Conservation (phyloP, 2,797 vertebrate species). For the Gymnodraco acuticeps region DNA sequence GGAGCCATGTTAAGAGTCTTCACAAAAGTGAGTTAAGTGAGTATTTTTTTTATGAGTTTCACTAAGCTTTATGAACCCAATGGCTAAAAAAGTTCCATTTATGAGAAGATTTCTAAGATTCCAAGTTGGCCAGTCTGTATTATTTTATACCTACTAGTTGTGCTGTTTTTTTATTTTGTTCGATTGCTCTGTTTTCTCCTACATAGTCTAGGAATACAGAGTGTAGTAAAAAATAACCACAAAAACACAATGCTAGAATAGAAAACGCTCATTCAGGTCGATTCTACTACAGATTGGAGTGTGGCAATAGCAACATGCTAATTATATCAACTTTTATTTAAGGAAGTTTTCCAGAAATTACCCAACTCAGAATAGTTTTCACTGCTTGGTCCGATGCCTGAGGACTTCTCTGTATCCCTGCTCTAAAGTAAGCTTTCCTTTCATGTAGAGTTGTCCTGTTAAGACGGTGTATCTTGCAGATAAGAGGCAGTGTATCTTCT, state of each 20-base stretch:
- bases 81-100: background rate
- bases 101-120: background rate
- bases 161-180: no score
- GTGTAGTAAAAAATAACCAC: background rate
- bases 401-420: background rate
- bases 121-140: background rate
- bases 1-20: constrained; percentile 6
- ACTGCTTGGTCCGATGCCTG: constrained; percentile 6
- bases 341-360: background rate
- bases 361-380: constrained; percentile 3
- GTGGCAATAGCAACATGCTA: background rate
- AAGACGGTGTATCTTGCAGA: constrained; percentile 18
- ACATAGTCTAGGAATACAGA: background rate
- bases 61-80: background rate
- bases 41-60: constrained; percentile 13
- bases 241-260: constrained; percentile 1
- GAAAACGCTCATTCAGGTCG: background rate
- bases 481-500: constrained; percentile 41
- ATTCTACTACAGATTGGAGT: background rate
- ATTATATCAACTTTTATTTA: background rate
- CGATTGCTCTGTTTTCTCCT: background rate
- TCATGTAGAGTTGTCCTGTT: constrained; percentile 27
- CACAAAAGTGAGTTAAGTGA: background rate
- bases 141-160: background rate
- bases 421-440: constrained; percentile 28